phyloP scores from a whole-genome alignment of 2,888 invertebrate genomes.

The Drosophila macrospina region DNA sequence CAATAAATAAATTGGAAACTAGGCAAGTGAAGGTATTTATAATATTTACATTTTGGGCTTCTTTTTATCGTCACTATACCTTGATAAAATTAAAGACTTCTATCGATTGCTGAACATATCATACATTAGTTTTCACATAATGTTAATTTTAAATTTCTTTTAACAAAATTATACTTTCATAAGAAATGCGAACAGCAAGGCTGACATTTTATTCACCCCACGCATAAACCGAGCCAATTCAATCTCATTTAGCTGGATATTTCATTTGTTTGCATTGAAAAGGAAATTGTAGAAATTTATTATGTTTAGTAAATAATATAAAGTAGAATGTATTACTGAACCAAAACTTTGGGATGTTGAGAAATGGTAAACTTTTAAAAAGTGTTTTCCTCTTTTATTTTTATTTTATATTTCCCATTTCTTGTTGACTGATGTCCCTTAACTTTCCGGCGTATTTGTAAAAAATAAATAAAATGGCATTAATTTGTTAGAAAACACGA shows the following conservation, averaged over 20 bases:
- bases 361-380: slow-evolving; percentile 53
- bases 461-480: slow-evolving; percentile 79
- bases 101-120: slow-evolving; percentile 1
- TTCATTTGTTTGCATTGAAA: slow-evolving; percentile 70
- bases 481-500: slow-evolving; percentile 73
- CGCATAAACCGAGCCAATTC: slow-evolving; percentile 39
- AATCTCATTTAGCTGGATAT: slow-evolving; percentile 32
- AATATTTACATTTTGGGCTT: not conserved
- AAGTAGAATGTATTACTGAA: slow-evolving; percentile 63
- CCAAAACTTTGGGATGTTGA: slow-evolving; percentile 65
- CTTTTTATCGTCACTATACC: too few relatives aligned
- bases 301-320: slow-evolving; percentile 67
- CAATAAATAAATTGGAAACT: slow-evolving; percentile 8
- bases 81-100: too few relatives aligned
- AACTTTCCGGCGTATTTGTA: slow-evolving; percentile 62
- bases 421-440: slow-evolving; percentile 29
- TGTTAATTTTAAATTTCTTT: not conserved
- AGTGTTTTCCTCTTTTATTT: slow-evolving; percentile 1
- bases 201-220: slow-evolving; percentile 15
- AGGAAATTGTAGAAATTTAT: slow-evolving; percentile 70
- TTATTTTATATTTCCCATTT: slow-evolving; percentile 9
- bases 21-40: slow-evolving; percentile 1
- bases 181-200: not conserved
- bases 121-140: not conserved
- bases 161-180: slow-evolving; percentile 2